Base-by-base conservation (phyloP, 2,113 vertebrate species). In the Acinonyx jubatus region DNA sequence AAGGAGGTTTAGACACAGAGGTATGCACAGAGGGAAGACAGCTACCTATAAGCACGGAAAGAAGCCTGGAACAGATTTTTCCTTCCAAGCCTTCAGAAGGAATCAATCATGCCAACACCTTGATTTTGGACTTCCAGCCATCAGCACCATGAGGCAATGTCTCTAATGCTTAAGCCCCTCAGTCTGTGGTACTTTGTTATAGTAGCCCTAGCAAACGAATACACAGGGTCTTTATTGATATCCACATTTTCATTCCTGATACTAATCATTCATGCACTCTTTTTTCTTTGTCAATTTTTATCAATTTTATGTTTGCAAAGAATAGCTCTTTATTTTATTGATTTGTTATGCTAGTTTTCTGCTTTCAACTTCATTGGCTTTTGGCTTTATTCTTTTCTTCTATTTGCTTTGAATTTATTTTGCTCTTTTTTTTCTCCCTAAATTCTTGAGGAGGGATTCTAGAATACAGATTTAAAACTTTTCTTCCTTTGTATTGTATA, bases 221-320 rank as follows among this genome's bases (percentile, higher is more conserved):
- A 88, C 27, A 50, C 27, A 66, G n/a, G 25, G 19, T 41, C 38
- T 76, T 36, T 4, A 55, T 8, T 68, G 31, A 33, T 25, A 50
- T 5, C 25, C 18, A 65, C 45, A 74, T 50, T 63, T 87, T 76
- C 57, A 61, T 61, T 76, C 57, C 61, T 69, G 27, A 76, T 38
- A 74, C 5, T 21, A 63, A 3, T 61, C 14, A 68, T 50, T 31
- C 45, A 13, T 36, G 7, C 27, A 29, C 45, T 36, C 7, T 31
- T 23, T 38, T 38, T 50, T 25, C 41, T 23, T 65, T 76, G 38
- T 63, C n/a, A 76, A 23, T 38, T n/a, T 89, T 61, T 61, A 23
- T 29, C 41, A 79, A 79, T 71, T 96, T 79, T 88, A 50, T 41
- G 18, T 92, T 83, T 89, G 57, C 79, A 78, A 76, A 93, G 36